These are phyloP conservation scores for Anarrhichthys ocellatus DNA, from an alignment of 2,113 vertebrate species.

Conservation along the genomic window DNA sequence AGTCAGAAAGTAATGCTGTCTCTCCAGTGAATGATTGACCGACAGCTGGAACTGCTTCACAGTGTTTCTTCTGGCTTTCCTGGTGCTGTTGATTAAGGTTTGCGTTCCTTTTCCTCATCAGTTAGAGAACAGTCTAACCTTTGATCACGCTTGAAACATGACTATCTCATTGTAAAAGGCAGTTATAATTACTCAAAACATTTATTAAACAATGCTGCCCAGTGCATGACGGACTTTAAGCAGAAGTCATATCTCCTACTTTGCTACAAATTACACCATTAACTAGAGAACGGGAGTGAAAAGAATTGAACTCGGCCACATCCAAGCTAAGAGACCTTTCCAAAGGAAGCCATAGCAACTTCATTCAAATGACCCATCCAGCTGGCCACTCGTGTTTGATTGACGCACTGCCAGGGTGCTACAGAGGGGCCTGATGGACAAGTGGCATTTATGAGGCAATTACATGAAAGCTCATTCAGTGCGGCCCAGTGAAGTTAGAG, in stretches of 20 bases:
- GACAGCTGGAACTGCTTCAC: conserved; percentile 29
- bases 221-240: conserved; percentile 1
- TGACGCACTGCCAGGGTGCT: conserved; percentile 77
- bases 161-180: not conserved
- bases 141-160: not conserved
- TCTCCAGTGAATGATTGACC: conserved; percentile 43
- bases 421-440: conserved; percentile 77
- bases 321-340: conserved; percentile 50
- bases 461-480: conserved; percentile 80
- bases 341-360: conserved; percentile 63
- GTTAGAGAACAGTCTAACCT: conserved; percentile 18
- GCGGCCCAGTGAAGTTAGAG: conserved; percentile 40
- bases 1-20: conserved; percentile 41
- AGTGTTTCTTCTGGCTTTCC: conserved; percentile 40
- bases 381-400: conserved; percentile 77
- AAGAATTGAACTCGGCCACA: conserved; percentile 45
- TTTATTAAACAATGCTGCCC: not conserved
- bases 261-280: conserved; percentile 35
- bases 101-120: conserved; percentile 33
- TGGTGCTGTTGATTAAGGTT: conserved; percentile 7
- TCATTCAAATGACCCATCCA: conserved; percentile 54
- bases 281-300: conserved; percentile 28
- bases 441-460: conserved; percentile 86
- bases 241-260: conserved; percentile 28
- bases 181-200: conserved; percentile 22